Evolutionary conservation across 2,113 vertebrate genomes (phyloP).

Genomic region (Hemibagrus wyckioides): DNA sequence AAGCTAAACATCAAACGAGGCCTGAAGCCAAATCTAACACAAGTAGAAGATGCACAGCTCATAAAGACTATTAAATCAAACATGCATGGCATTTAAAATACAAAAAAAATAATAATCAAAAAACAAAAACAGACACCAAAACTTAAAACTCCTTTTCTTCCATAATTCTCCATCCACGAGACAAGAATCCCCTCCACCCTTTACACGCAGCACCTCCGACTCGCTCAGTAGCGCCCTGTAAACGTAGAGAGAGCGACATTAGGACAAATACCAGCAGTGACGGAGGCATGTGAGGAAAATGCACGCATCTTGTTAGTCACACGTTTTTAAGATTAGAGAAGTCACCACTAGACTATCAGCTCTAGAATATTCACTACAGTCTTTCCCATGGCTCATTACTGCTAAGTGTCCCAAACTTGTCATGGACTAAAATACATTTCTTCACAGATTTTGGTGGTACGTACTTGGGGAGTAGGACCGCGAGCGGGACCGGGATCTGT

Average conservation of each 20-base stretch:
- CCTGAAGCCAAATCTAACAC: neutral
- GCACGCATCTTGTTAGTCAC: neutral
- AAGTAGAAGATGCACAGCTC: slow-evolving; percentile 8
- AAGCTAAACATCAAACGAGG: neutral
- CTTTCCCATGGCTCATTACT: neutral
- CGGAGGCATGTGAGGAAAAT: neutral
- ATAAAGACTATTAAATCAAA: slow-evolving; percentile 24
- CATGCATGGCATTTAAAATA: slow-evolving; percentile 5
- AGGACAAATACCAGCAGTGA: neutral
- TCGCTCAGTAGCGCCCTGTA: slow-evolving; percentile 72
- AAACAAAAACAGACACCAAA: neutral
- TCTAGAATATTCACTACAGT: slow-evolving; percentile 2
- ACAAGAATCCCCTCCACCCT: slow-evolving; percentile 8
- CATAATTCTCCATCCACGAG: slow-evolving; percentile 3
- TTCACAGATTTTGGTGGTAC: slow-evolving; percentile 56
- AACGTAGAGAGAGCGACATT: slow-evolving; percentile 18
- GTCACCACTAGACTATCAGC: neutral
- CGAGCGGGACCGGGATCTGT: slow-evolving; percentile 91
- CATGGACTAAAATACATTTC: neutral
- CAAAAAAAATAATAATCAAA: slow-evolving; percentile 8
- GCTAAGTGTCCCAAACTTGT: neutral
- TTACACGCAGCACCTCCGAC: neutral
- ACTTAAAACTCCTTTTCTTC: neutral
- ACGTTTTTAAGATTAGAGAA: neutral
- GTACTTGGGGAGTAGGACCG: slow-evolving; percentile 95